Base-by-base conservation (phyloP, 2,888 invertebrate species). In the Parnassius mnemosyne region DNA sequence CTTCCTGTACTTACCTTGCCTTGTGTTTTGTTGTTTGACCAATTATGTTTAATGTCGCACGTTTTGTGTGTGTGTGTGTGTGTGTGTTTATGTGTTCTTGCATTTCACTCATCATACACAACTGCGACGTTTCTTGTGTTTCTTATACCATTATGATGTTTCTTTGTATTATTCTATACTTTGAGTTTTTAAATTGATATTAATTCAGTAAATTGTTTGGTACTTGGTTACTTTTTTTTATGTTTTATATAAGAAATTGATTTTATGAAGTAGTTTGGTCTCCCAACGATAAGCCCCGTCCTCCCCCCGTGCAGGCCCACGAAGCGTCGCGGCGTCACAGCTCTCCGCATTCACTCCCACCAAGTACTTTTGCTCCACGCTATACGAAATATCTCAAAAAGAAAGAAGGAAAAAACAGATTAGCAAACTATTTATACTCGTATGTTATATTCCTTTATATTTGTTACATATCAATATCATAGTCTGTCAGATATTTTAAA, bases 251-350 rank as follows among this genome's bases (percentile, higher is more conserved):
- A 46, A 13, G 9, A 49, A 3, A 49, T 49, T 49, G n/a, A 47
- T 13, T n/a, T 49, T 49, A 13, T 9, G 7, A 11, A 7, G 2
- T 11, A 46, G 12, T 49, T 49, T 49, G 13, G 13, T 49, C 13
- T n/a, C 34, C 1, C 25, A 1, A 46, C 5, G 12, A 16, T 12
- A 13, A 9, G 61, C 58, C 20, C 57, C 63, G 43, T 62, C 65
- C 60, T 9, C n/a, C 53, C 68, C 68, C 66, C 59, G 86, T 87
- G 88, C 89, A 84, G 74, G 89, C 89, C 89, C 89, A 89, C 89
- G 87, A 79, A 83, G 86, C 70, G 87, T 86, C 82, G 63, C 68
- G 68, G 69, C 44, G 55, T 58, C 47, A 12, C 53, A 53, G 57
- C 10, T 51, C 49, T 9, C 10, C 34, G 7, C 34, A 34, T 2